Base-by-base conservation (phyloP, 2,888 invertebrate species). In the Microctonus brassicae region DNA sequence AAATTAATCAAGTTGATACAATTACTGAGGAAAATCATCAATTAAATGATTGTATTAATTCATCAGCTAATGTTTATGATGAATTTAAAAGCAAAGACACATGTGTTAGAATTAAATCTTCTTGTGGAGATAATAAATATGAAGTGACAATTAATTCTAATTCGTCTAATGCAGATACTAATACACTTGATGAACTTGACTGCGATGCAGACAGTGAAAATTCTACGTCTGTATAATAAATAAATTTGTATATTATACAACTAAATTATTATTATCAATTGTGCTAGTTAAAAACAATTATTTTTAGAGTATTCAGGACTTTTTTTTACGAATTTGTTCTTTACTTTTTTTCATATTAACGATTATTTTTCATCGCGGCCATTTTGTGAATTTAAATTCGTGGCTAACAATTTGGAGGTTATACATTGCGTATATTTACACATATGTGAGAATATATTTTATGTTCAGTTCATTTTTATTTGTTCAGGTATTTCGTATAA, bases 151-250 rank as follows among this genome's bases (percentile, higher is more conserved):
- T 82, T 3, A 80, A 82, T 17, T 61, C 79, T 9, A 74, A 77
- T 55, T 82, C 81, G 80, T 74, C 76, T 10, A 77, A 81, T 22
- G 70, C 70, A 22, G 77, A 82, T 11, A 64, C 53, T 17, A 73
- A 75, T 20, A 73, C 73, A 58, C 63, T 75, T 24, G 81, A 80
- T 63, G 71, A 70, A 11, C 73, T 70, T 13, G 81, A 81, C 13
- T 79, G 78, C 33, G 83, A 85, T 55, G 80, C 80, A n/a, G 86
- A 85, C 57, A 82, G 84, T 69, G 85, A 85, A 26, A 82, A 84
- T 72, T 86, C 86, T 9, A 86, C 86, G 22, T 86, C 86, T 53
- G 82, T 86, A 73, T 85, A 81, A 78, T 47, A 47, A 60, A 22
- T 57, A 42, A 6, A 42, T n/a, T 42, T n/a, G n/a, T n/a, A n/a